phyloP scores from a whole-genome alignment of 2,797 vertebrate species.

The Bradypus variegatus region DNA sequence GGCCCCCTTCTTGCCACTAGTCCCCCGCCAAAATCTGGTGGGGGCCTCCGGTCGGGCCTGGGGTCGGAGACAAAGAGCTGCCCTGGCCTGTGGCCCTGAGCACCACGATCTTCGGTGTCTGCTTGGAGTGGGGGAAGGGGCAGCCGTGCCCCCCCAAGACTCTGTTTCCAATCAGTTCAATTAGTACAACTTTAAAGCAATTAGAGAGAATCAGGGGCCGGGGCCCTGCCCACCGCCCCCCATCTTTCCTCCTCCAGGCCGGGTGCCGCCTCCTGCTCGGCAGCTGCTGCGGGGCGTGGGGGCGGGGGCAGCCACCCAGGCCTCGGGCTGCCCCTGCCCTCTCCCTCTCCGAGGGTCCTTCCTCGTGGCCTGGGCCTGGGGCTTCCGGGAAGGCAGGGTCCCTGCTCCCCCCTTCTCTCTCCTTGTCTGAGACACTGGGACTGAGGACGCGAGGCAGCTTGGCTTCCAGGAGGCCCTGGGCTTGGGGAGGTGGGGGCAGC shows the following conservation, averaged over 20 bases:
- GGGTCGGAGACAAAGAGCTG: not conserved
- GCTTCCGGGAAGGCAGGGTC: too few relatives aligned
- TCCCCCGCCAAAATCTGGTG: not conserved
- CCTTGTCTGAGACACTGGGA: too few relatives aligned
- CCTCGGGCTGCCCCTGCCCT: too few relatives aligned
- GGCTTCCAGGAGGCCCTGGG: too few relatives aligned
- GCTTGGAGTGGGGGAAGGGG: not conserved
- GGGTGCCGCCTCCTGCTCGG: too few relatives aligned
- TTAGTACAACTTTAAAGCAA: slow-evolving; percentile 73
- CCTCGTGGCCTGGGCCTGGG: too few relatives aligned
- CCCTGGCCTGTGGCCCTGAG: not conserved
- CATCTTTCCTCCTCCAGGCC: not conserved
- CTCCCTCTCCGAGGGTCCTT: too few relatives aligned
- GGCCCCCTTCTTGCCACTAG: not conserved
- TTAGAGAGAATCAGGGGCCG: slow-evolving; percentile 68
- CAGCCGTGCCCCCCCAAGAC: slow-evolving; percentile 16
- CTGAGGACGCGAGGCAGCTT: too few relatives aligned
- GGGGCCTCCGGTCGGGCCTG: not conserved
- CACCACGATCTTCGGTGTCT: not conserved
- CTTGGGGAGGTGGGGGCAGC: too few relatives aligned
- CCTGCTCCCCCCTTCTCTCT: too few relatives aligned
- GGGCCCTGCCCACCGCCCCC: not conserved
- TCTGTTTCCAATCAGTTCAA: slow-evolving; percentile 73
- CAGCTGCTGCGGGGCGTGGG: too few relatives aligned
- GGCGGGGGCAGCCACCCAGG: too few relatives aligned